Conservation (phyloP, 2,888 invertebrate species). For the Athalia cordata region DNA sequence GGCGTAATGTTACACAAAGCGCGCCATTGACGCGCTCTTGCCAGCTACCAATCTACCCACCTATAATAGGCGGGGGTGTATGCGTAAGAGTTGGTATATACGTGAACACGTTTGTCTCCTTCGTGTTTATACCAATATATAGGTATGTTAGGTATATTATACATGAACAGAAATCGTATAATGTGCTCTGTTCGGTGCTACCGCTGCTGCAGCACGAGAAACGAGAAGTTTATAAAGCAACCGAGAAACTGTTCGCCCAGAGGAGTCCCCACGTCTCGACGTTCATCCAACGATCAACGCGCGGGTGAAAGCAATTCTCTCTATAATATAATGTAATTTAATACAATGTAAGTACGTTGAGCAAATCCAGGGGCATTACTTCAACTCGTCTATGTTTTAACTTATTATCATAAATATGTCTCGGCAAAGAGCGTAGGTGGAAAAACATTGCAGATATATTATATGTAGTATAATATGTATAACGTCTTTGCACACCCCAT, state of each 20-base stretch:
- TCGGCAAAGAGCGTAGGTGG: too few relatives aligned
- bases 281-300: slow-evolving; percentile 19
- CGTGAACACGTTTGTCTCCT: neutral
- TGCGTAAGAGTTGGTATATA: neutral
- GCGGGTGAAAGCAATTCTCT: slow-evolving; percentile 34
- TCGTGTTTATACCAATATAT: neutral
- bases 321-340: neutral
- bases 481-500: too few relatives aligned
- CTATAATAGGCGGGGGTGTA: slow-evolving; percentile 17
- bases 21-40: slow-evolving; percentile 55
- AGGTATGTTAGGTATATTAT: neutral
- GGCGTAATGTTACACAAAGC: slow-evolving; percentile 57
- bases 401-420: too few relatives aligned
- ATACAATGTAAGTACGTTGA: too few relatives aligned
- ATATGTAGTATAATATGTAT: too few relatives aligned
- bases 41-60: slow-evolving; percentile 43
- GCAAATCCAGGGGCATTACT: too few relatives aligned
- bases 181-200: neutral
- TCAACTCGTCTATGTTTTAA: too few relatives aligned
- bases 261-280: slow-evolving; percentile 1
- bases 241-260: neutral
- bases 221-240: slow-evolving; percentile 12
- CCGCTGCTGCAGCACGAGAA: neutral
- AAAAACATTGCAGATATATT: too few relatives aligned
- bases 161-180: neutral